Percentiles rank a stretch among this genome's conserved stretches.
These are phyloP conservation scores for Anguilla megastoma DNA, from an alignment of 2,797 vertebrate species.

Conservation along the genomic window DNA sequence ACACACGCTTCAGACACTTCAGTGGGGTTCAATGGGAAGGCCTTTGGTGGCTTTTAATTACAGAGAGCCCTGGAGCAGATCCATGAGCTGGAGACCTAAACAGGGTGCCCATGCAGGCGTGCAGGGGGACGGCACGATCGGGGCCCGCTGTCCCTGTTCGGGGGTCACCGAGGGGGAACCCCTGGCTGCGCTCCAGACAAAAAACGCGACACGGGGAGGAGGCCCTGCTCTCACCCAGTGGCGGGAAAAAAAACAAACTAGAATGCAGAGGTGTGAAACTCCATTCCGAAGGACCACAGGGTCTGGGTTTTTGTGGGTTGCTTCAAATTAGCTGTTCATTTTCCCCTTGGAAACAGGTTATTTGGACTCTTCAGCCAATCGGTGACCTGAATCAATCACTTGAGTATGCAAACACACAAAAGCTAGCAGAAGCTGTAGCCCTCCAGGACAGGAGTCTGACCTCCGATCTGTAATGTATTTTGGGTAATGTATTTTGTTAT, in stretches of 20 bases:
- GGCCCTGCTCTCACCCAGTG: neutral
- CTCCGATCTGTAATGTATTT: neutral
- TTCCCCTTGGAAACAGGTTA: neutral
- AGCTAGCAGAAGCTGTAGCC: neutral
- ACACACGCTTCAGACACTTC: slow-evolving; percentile 38
- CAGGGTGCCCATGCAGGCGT: neutral
- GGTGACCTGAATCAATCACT: neutral
- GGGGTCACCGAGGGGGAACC: neutral
- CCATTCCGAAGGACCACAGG: neutral
- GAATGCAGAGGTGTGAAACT: neutral
- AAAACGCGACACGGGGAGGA: neutral
- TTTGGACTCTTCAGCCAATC: neutral
- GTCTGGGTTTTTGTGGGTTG: neutral
- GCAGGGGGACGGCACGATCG: neutral
- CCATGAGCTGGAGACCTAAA: slow-evolving; percentile 17
- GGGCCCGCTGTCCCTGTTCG: neutral
- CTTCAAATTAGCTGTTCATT: neutral
- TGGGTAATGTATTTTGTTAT: neutral
- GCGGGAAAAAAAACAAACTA: neutral
- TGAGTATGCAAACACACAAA: neutral
- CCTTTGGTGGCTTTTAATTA: slow-evolving; percentile 51
- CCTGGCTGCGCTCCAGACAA: slow-evolving; percentile 4
- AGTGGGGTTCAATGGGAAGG: slow-evolving; percentile 42
- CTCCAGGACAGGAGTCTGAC: neutral
- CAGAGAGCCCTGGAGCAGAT: slow-evolving; percentile 36